Percentiles rank a stretch among this genome's conserved stretches.
Conservation (phyloP, 2,888 invertebrate species). For the Lobophora halterata region DNA sequence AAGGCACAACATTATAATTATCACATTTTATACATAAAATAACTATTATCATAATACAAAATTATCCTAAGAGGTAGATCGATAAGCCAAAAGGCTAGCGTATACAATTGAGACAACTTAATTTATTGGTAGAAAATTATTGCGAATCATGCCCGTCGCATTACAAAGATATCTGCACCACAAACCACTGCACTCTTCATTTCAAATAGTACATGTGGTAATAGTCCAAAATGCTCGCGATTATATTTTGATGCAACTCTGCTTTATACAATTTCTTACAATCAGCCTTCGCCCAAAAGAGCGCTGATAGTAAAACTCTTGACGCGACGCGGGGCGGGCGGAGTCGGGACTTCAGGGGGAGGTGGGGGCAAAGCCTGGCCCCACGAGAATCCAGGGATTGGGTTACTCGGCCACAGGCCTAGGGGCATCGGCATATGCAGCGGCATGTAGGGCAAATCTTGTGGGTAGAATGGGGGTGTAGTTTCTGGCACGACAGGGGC, state of each 20-base stretch:
- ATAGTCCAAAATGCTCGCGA: too few relatives aligned
- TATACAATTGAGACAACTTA: constrained; percentile 22
- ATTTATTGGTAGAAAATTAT: constrained; percentile 35
- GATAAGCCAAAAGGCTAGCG: constrained; percentile 21
- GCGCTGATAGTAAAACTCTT: constrained; percentile 77
- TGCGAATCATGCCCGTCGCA: constrained; percentile 40
- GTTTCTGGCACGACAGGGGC: constrained; percentile 58
- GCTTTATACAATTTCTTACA: too few relatives aligned
- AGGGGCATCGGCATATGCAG: constrained; percentile 65
- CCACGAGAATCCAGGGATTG: constrained; percentile 57
- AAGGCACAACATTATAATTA: constrained; percentile 23
- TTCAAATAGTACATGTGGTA: too few relatives aligned
- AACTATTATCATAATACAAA: constrained; percentile 12
- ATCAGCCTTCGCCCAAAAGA: constrained; percentile 71
- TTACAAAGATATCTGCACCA: too few relatives aligned
- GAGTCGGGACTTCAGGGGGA: constrained; percentile 42
- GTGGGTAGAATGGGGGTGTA: constrained; percentile 57
- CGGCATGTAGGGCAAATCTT: constrained; percentile 53
- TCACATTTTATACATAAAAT: constrained; percentile 19
- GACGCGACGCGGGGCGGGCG: constrained; percentile 58
- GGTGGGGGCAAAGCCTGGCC: constrained; percentile 53
- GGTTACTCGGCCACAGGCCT: constrained; percentile 55
- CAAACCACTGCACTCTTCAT: too few relatives aligned
- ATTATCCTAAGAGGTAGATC: constrained; percentile 41
- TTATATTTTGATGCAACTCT: too few relatives aligned